A percentile compares a stretch with the other conserved stretches of the same genome.
These are phyloP conservation scores for Zygothrica quintamaculata DNA, from an alignment of 2,888 invertebrate genomes.

Conservation along the genomic window DNA sequence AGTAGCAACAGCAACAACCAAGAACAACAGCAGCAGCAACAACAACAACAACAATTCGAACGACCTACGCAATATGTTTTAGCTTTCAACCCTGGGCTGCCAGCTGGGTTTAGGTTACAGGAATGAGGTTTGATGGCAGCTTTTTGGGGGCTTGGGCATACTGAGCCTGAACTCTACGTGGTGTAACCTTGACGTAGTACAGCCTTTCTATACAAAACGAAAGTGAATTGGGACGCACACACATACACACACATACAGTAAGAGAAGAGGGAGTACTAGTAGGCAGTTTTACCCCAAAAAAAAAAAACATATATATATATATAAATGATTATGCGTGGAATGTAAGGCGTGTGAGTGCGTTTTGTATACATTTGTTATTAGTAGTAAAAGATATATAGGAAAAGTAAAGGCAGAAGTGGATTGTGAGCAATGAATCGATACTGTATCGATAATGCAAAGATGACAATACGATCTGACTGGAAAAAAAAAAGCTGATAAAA, in stretches of 20 bases:
- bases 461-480: slow-evolving; percentile 40
- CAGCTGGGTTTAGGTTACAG: slow-evolving; percentile 20
- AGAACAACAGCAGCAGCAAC: slow-evolving; percentile 11
- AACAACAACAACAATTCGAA: slow-evolving; percentile 29
- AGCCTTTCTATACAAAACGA: slow-evolving; percentile 29
- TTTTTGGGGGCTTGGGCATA: neutral
- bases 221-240: slow-evolving; percentile 13
- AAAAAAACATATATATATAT: slow-evolving; percentile 39
- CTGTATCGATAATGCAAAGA: slow-evolving; percentile 36
- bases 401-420: slow-evolving; percentile 16
- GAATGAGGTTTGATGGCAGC: no score
- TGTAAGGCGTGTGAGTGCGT: slow-evolving; percentile 67
- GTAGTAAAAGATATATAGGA: slow-evolving; percentile 54
- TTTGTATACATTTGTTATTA: slow-evolving; percentile 67
- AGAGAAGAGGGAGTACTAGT: no score
- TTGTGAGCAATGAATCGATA: slow-evolving; percentile 43
- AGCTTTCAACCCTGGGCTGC: slow-evolving; percentile 62
- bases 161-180: slow-evolving; percentile 43
- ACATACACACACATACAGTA: slow-evolving; percentile 8
- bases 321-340: slow-evolving; percentile 49
- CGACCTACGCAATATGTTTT: slow-evolving; percentile 80
- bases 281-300: slow-evolving; percentile 24
- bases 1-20: slow-evolving; percentile 40
- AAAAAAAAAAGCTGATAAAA: neutral
- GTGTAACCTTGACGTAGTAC: slow-evolving; percentile 56